These are phyloP conservation scores for Eclectus roratus DNA, from an alignment of 2,113 vertebrate species.

Conservation along the genomic window DNA sequence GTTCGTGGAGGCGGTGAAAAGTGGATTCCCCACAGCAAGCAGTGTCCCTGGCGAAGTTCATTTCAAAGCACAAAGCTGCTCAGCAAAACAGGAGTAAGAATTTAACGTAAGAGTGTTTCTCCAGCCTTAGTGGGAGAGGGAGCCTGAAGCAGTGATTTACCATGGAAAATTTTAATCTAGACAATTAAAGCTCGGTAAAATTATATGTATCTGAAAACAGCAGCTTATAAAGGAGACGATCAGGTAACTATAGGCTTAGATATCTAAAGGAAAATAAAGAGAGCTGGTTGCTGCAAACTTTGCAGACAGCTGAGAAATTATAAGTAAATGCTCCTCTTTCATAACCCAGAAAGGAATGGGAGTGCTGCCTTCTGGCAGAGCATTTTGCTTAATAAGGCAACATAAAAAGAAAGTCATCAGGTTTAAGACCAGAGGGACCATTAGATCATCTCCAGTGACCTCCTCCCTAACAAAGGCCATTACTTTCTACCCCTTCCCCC, in stretches of 20 bases:
- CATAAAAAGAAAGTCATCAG: not conserved
- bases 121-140: not conserved
- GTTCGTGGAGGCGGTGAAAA: not conserved
- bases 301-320: not conserved
- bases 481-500: not conserved
- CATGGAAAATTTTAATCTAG: not conserved
- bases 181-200: not conserved
- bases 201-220: not conserved
- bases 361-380: constrained; percentile 17
- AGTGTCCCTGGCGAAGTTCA: not conserved
- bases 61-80: not conserved
- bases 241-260: not conserved
- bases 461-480: not conserved
- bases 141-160: not conserved
- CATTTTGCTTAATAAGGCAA: constrained; percentile 6
- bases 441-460: constrained; percentile 8
- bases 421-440: constrained; percentile 5
- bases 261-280: not conserved
- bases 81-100: not conserved
- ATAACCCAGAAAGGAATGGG: not conserved
- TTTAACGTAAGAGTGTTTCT: not conserved
- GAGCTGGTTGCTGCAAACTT: not conserved
- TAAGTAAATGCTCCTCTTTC: not conserved
- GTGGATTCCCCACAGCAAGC: not conserved
- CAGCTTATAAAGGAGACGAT: not conserved